Conservation (phyloP, 2,113 vertebrate genomes). For the Toxotes jaculatrix region DNA sequence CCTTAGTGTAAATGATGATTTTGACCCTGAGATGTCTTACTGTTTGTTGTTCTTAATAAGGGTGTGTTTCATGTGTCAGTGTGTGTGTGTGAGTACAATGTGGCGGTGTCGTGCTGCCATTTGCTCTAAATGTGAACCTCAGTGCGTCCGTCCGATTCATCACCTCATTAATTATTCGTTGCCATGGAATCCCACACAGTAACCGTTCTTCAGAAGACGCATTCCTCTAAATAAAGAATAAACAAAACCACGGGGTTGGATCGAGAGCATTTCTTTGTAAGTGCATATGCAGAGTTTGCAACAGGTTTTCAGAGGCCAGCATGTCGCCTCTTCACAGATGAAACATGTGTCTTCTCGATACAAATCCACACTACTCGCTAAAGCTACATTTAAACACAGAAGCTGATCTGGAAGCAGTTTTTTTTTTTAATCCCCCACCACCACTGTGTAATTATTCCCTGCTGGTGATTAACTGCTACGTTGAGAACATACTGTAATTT, state of each 20-base stretch:
- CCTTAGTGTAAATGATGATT: constrained; percentile 23
- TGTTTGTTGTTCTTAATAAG: constrained; percentile 51
- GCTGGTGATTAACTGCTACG: neutral
- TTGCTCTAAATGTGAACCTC: constrained; percentile 55
- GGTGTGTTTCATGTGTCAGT: neutral
- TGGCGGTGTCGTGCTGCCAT: constrained; percentile 47
- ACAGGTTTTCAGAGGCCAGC: too few species aligned
- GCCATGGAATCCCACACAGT: constrained; percentile 38
- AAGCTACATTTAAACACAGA: neutral
- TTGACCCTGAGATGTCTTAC: constrained; percentile 37
- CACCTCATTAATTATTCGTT: constrained; percentile 56
- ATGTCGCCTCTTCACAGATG: neutral
- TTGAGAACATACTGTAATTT: neutral
- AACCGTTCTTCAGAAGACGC: constrained; percentile 10
- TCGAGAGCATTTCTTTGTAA: neutral
- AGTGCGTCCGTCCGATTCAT: constrained; percentile 42
- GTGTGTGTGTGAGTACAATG: neutral
- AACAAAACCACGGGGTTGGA: constrained; percentile 12
- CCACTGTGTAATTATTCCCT: neutral
- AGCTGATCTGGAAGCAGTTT: neutral
- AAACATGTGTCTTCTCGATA: neutral
- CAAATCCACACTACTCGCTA: neutral
- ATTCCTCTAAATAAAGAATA: constrained; percentile 36
- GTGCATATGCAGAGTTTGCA: neutral
- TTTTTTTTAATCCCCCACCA: neutral